phyloP scores from a whole-genome alignment of 1,140 invertebrate species.

The Bombus confusus region DNA sequence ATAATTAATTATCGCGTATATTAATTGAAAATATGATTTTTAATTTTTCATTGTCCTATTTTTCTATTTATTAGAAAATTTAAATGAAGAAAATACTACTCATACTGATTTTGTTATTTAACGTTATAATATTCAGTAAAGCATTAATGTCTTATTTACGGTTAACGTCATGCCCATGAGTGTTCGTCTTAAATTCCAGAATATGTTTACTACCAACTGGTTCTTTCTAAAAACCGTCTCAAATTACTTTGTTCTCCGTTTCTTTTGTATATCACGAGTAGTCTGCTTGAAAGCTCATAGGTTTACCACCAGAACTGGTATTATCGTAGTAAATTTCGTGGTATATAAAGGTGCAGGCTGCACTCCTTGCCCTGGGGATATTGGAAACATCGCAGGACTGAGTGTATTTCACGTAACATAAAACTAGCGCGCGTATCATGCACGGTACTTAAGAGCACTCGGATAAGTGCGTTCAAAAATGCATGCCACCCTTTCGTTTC shows the following conservation, averaged over 20 bases:
- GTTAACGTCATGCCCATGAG: neutral
- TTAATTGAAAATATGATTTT: neutral
- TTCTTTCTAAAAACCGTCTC: neutral
- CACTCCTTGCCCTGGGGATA: slow-evolving; percentile 50
- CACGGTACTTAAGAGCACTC: slow-evolving; percentile 60
- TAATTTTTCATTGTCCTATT: neutral
- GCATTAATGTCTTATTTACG: neutral
- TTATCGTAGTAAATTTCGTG: slow-evolving; percentile 56
- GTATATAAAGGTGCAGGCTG: neutral
- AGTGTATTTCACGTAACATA: slow-evolving; percentile 57
- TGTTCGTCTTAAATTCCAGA: neutral
- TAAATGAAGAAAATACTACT: neutral
- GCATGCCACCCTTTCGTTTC: slow-evolving; percentile 56
- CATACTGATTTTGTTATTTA: neutral
- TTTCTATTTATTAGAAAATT: neutral
- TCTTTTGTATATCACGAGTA: neutral
- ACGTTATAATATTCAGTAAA: neutral
- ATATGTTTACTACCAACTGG: neutral
- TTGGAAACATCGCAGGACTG: slow-evolving; percentile 52
- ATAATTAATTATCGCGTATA: neutral
- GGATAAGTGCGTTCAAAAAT: slow-evolving; percentile 67
- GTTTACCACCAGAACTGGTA: slow-evolving; percentile 26
- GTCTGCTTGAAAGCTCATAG: slow-evolving; percentile 3
- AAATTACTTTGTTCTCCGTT: slow-evolving; percentile 9
- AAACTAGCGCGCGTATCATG: slow-evolving; percentile 52